phyloP scores from a whole-genome alignment of 2,113 vertebrate genomes.

The Leucosticte australis region DNA sequence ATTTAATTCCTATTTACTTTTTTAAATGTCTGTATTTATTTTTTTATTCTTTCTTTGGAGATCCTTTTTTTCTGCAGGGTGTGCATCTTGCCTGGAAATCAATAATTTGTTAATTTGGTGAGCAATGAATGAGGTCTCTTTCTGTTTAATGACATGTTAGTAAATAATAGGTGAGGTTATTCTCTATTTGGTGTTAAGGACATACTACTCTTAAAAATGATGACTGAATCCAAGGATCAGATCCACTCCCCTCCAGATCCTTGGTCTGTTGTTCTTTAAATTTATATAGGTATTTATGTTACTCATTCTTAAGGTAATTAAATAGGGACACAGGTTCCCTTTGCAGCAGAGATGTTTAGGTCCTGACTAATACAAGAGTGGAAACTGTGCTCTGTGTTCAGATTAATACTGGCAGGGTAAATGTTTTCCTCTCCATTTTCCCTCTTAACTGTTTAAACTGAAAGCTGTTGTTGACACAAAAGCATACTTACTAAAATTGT shows the following conservation, averaged over 20 bases:
- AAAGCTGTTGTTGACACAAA: neutral
- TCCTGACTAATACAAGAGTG: neutral
- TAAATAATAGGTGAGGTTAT: neutral
- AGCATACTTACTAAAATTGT: neutral
- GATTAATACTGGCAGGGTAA: neutral
- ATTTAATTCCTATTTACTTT: neutral
- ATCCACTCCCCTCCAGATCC: neutral
- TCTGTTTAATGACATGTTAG: neutral
- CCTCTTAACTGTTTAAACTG: neutral
- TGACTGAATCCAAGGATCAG: neutral
- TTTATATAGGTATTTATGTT: neutral
- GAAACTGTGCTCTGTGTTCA: neutral
- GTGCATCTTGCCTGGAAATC: neutral
- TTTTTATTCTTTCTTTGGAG: neutral
- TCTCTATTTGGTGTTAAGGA: neutral
- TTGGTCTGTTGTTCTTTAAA: neutral
- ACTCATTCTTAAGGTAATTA: neutral
- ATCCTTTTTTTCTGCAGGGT: neutral
- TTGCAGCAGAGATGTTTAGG: neutral
- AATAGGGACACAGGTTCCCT: rapidly evolving
- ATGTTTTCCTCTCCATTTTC: neutral
- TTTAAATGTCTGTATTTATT: neutral
- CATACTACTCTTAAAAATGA: neutral
- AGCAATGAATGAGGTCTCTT: neutral
- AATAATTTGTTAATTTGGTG: neutral